Base-by-base conservation (phyloP, 2,797 vertebrate species). In the Sitta carolinensis region DNA sequence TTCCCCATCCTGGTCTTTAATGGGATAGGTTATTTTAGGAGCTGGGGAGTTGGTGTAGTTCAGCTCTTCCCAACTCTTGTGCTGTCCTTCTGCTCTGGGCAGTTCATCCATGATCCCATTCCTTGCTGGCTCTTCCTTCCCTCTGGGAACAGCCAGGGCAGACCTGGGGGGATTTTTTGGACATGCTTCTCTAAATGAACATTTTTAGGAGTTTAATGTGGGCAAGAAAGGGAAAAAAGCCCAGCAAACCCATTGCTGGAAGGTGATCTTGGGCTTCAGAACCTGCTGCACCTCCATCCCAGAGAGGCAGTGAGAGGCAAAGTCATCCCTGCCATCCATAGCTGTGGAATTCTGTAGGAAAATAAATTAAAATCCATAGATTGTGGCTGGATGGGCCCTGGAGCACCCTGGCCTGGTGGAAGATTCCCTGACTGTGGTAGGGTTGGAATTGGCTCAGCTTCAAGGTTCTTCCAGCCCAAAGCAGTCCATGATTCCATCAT, bases 11-110 rank as follows among this genome's bases (percentile, higher is more conserved):
- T 25, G 11, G 30, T 59, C 0, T 51, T 52, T 10, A 5, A 4
- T 4, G 32, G 72, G 21, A 45, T 17, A 61, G 5, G 16, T 48
- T 13, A 11, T 40, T 23, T 20, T 10, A 13, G 74, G 69, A 70
- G 54, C 50, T 50, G 80, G 26, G 26, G 10, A 10, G 5, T 14
- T n/a, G 20, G 2, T 57, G 30, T 11, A 13, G 55, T 14, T 55
- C 1, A 9, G 19, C 27, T 67, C 40, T 74, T 62, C 18, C 36
- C 36, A 30, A 1, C 15, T 0, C 4, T 38, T 16, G 8, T 0
- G 0, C n/a, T 78, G 23, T 63, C 38, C 36, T 36, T n/a, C 38
- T 26, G 17, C 11, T 36, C 8, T 2, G 2, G 57, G n/a, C 25
- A n/a, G 4, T 38, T 76, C 61, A 25, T 59, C 75, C 76, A 1